Conservation (phyloP, 2,888 invertebrate species). For the Eilema depressum region DNA sequence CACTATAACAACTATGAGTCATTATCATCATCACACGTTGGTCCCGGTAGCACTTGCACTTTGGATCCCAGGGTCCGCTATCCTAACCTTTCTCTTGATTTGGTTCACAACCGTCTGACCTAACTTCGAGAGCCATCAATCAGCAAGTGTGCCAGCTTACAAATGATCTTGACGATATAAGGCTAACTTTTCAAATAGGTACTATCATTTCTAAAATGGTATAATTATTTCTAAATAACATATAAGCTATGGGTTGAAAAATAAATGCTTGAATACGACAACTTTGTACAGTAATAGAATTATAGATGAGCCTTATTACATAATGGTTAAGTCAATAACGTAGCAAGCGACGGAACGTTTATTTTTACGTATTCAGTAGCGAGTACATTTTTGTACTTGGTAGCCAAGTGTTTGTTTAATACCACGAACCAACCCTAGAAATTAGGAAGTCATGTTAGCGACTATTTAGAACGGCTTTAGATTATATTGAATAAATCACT, state of each 20-base stretch:
- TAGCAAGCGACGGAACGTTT: not conserved
- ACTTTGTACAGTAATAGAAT: not conserved
- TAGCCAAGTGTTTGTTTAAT: constrained; percentile 12
- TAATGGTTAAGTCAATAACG: constrained; percentile 23
- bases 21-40: too few relatives aligned
- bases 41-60: too few relatives aligned
- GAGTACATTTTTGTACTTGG: constrained; percentile 3
- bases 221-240: not conserved
- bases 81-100: too few relatives aligned
- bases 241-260: not conserved
- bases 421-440: not conserved
- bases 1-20: too few relatives aligned
- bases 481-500: too few relatives aligned
- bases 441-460: not conserved
- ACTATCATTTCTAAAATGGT: not conserved
- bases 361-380: constrained; percentile 3
- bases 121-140: too few relatives aligned
- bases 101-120: too few relatives aligned
- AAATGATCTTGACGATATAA: too few relatives aligned
- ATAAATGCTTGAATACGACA: not conserved
- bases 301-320: constrained; percentile 17
- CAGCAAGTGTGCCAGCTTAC: too few relatives aligned
- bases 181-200: not conserved
- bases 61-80: too few relatives aligned
- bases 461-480: too few relatives aligned